Evolutionary conservation across 2,888 invertebrate genomes (phyloP).

Genomic region (Odontothrips loti): DNA sequence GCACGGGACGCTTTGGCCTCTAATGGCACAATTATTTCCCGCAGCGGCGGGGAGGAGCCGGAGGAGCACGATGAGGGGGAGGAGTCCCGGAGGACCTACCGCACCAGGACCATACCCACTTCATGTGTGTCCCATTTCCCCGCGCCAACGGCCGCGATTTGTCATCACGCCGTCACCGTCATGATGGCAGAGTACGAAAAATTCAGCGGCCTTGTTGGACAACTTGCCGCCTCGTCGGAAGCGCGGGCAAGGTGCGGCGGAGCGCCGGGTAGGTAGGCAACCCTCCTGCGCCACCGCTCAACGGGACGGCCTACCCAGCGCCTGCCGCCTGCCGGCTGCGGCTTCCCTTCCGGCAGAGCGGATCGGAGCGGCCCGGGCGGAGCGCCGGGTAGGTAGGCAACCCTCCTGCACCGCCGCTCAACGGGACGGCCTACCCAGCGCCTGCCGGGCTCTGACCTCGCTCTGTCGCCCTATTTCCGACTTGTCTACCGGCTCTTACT

Average conservation of each 20-base stretch:
- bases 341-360: neutral
- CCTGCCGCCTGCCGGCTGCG: too few species aligned
- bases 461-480: neutral
- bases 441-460: neutral
- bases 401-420: neutral
- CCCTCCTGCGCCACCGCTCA: neutral
- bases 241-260: too few species aligned
- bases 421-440: neutral
- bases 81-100: neutral
- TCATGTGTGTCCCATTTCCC: neutral
- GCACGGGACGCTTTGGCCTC: neutral
- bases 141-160: neutral
- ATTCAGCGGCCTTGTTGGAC: too few species aligned
- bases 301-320: neutral
- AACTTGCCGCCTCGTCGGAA: too few species aligned
- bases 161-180: too few species aligned
- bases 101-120: neutral
- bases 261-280: too few species aligned
- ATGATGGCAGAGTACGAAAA: too few species aligned
- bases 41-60: neutral
- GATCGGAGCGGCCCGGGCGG: neutral
- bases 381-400: neutral
- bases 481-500: neutral
- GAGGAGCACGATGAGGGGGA: neutral
- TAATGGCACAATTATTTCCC: slow-evolving; percentile 24